phyloP scores from a whole-genome alignment of 2,797 vertebrate species.

The Sparus aurata region DNA sequence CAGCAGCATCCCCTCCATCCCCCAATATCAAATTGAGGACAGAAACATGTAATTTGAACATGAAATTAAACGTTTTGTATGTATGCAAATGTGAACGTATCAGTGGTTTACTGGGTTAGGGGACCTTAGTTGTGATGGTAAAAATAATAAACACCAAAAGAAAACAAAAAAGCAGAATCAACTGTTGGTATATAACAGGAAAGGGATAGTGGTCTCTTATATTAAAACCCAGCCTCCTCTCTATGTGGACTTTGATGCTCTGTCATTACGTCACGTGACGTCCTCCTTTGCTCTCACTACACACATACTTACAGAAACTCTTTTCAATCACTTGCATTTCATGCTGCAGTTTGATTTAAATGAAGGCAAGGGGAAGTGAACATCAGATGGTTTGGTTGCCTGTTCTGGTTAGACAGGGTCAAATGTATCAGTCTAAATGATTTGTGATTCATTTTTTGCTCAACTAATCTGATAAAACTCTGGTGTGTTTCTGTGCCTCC shows the following conservation, averaged over 20 bases:
- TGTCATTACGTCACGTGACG: neutral
- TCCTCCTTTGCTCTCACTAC: no score
- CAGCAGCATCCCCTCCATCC: no score
- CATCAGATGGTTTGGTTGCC: no score
- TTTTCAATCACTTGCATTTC: neutral
- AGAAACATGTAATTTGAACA: no score
- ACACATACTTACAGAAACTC: neutral
- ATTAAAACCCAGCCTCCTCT: neutral
- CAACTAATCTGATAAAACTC: neutral
- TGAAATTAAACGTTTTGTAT: no score
- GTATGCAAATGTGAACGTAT: no score
- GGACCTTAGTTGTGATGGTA: neutral
- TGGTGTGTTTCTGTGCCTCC: neutral
- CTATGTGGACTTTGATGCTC: no score
- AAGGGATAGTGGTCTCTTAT: neutral
- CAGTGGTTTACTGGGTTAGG: neutral
- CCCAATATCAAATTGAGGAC: no score
- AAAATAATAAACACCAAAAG: neutral
- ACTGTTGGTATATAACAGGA: neutral
- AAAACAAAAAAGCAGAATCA: neutral
- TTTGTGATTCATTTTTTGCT: neutral
- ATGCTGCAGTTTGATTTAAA: neutral
- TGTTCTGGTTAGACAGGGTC: neutral
- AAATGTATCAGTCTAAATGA: neutral
- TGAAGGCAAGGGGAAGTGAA: neutral